Evolutionary conservation across 2,113 vertebrate species (phyloP), one percentile per base, ranked within the genome.

Genomic region (Rhizomys pruinosus): DNA sequence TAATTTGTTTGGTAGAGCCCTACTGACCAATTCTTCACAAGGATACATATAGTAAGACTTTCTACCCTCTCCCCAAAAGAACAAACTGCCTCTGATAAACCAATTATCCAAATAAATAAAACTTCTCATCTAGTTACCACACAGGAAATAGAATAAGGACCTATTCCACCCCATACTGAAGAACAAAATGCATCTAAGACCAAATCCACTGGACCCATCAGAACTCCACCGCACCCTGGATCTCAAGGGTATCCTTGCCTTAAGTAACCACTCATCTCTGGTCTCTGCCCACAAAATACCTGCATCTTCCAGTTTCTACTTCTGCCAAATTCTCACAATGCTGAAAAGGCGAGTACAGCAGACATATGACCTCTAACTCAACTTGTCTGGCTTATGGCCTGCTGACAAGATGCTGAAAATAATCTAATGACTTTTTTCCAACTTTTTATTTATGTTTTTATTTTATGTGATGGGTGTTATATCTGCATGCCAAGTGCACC

Each of bases 91-190:
- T 95, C 69, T 78, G 16, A 94, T 39, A 87, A 63, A 80, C 20
- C 20, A 87, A n/a, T 47, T 86, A 76, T 79, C 81, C n/a, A 96
- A 90, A 91, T 59, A 96, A 93, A 95, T 61, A 64, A 85, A 64
- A 39, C 39, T 73, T 66, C 20, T 91, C 72, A 92, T 57, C 52
- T 19, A 79, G n/a, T 81, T 86, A 55, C 32, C 29, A 1, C 10
- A 32, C 34, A 34, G 10, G 76, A 76, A 73, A 80, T 3, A 80
- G 22, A 44, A 3, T 84, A 89, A 89, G 47, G 85, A 72, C 17
- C 52, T 17, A 92, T 27, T 39, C 27, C 37, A 37, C n/a, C 71
- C 20, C 37, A 23, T 22, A 59, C 25, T 80, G 57, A 93, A 44
- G 55, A 89, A 82, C 57, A 52, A 17, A 95, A 85, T 66, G 64